Conservation (phyloP, 2,888 invertebrate species). For the Tetheella fluctuosa region DNA sequence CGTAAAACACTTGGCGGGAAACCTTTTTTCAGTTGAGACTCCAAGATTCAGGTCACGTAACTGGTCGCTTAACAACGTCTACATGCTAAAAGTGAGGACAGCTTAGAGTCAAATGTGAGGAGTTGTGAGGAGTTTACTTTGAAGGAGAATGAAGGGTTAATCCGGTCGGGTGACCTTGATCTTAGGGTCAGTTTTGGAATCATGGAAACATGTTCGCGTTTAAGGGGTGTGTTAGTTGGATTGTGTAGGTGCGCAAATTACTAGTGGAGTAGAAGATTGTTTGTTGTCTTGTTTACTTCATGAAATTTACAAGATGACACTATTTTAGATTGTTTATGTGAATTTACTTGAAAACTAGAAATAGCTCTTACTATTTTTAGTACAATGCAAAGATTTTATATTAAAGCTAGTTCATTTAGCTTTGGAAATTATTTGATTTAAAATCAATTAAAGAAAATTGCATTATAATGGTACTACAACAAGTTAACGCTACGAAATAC, state of each 20-base stretch:
- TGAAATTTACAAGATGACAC: background rate
- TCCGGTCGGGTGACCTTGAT: constrained; percentile 20
- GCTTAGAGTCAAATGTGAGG: constrained; percentile 11
- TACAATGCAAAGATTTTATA: too few species aligned
- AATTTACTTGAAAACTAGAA: background rate
- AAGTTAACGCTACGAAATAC: background rate
- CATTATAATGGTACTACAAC: too few species aligned
- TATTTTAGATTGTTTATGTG: background rate
- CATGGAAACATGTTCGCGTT: background rate
- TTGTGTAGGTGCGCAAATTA: background rate
- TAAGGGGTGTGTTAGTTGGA: background rate
- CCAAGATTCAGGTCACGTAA: constrained; percentile 40
- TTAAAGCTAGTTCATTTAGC: too few species aligned
- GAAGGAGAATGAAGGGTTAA: constrained; percentile 39
- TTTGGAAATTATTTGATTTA: too few species aligned
- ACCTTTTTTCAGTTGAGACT: constrained; percentile 17
- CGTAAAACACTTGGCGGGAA: constrained; percentile 13
- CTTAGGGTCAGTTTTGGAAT: constrained; percentile 9
- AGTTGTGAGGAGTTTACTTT: constrained; percentile 29
- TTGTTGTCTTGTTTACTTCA: background rate
- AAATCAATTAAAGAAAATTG: too few species aligned
- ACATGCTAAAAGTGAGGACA: constrained; percentile 18
- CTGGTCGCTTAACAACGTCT: constrained; percentile 35
- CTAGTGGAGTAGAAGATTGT: background rate
- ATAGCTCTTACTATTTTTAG: too few species aligned